Evolutionary conservation across 1,140 invertebrate species (phyloP).

Genomic region (Drosophila eugracilis): DNA sequence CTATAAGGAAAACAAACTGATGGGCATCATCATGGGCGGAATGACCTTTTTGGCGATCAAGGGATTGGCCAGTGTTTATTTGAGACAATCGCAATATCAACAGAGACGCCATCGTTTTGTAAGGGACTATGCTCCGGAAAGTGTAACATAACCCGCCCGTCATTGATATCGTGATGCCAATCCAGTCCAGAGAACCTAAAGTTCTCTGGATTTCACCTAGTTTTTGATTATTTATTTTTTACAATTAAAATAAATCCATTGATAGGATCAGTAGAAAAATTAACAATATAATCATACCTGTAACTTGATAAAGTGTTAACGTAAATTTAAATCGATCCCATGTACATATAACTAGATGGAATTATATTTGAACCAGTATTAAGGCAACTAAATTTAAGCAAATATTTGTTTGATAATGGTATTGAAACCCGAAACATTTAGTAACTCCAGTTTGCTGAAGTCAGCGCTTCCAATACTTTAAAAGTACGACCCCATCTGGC

Average conservation of each 20-base stretch:
- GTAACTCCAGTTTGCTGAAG: background rate
- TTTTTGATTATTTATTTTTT: background rate
- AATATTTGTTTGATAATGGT: constrained; percentile 3
- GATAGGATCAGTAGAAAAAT: no score
- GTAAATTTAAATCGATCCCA: no score
- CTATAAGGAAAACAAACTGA: constrained; percentile 18
- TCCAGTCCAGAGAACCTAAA: background rate
- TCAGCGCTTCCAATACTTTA: background rate
- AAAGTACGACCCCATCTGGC: background rate
- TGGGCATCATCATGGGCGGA: constrained; percentile 48
- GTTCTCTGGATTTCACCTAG: background rate
- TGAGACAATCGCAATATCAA: constrained; percentile 46
- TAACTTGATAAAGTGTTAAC: no score
- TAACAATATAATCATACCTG: no score
- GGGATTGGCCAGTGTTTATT: constrained; percentile 44
- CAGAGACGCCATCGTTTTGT: constrained; percentile 45
- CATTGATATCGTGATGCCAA: background rate
- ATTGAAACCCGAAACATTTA: background rate
- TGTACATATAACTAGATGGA: background rate
- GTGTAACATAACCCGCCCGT: background rate
- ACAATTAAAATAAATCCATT: background rate
- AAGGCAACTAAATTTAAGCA: background rate
- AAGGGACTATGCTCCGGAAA: constrained; percentile 26
- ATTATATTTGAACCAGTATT: background rate
- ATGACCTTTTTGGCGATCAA: constrained; percentile 57